Base-by-base conservation (phyloP, 2,113 vertebrate species). In the Oncorhynchus gorbuscha region DNA sequence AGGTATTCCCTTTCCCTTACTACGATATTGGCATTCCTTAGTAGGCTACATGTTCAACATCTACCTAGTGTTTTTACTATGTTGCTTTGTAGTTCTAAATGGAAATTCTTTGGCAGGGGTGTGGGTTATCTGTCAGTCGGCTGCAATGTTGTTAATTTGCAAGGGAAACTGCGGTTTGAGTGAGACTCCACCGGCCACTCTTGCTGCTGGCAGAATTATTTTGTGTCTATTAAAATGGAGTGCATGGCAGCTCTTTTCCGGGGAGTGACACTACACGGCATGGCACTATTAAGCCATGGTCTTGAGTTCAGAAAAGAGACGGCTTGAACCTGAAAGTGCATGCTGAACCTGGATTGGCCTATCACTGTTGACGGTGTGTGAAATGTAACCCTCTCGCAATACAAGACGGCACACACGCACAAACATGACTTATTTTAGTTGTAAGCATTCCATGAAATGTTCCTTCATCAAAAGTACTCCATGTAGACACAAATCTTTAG, bases 231-330 rank as follows among this genome's bases (percentile, higher is more conserved):
- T 49, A 73, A 75, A 84, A 82, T 55, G 64, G 51, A 68, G 77
- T 58, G 51, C 70, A 78, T 61, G 70, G 76, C 48, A 30, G 55
- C 72, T 77, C 72, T 64, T 74, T 88, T 89, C 85, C 84, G 84
- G 79, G 85, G 81, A 87, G 75, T 71, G 68, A 22, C 3, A 28
- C 67, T 26, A 76, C 62, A 49, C 16, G 2, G 72, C 68, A 45
- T 69, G 14, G 6, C 5, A 12, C 35, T 64, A 26, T 64, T 35
- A 13, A 18, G 49, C 6, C 12, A 59, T 71, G 71, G 78, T 71
- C 79, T 86, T 79, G 84, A 75, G 84, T 83, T 81, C 59, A 72
- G 73, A 64, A 73, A 82, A 32, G 85, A 77, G 55, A 73, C 74
- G 77, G 68, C 80, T 83, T 32, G 77, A 76, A 78, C 81, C 45